Evolutionary conservation across 2,797 vertebrate genomes (phyloP).

Genomic region (Sebastolobus altivelis): DNA sequence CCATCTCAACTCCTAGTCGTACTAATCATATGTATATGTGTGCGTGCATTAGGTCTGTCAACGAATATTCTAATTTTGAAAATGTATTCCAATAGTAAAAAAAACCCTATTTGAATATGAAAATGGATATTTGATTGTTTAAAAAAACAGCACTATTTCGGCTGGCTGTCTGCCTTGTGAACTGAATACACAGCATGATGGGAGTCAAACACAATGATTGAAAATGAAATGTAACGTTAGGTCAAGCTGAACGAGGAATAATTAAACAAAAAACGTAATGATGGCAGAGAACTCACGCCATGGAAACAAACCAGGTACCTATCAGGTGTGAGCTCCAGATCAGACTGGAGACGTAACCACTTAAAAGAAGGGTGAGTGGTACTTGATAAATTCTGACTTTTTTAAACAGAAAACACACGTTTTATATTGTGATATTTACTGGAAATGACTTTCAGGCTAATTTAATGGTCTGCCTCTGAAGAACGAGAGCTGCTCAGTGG

Average conservation of each 20-base stretch:
- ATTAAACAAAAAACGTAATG: background rate
- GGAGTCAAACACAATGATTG: background rate
- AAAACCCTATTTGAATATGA: background rate
- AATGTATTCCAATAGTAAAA: too few species aligned
- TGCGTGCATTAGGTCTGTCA: background rate
- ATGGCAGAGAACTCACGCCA: background rate
- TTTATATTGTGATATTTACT: background rate
- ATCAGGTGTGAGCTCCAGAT: background rate
- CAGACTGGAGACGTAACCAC: background rate
- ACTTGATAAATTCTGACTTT: background rate
- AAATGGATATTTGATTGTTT: background rate
- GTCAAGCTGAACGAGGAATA: background rate
- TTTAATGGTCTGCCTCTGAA: background rate
- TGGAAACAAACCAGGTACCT: background rate
- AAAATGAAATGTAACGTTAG: background rate
- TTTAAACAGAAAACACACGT: background rate
- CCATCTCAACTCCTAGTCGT: background rate
- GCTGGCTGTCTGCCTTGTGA: background rate
- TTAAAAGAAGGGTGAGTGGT: background rate
- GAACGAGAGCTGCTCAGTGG: background rate
- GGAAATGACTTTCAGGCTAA: background rate
- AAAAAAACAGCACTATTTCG: rapidly evolving
- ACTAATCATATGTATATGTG: background rate
- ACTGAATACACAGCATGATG: background rate
- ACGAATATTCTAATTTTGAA: too few species aligned